Conservation (phyloP, 2,888 invertebrate genomes). For the Brachylomia viminalis region DNA sequence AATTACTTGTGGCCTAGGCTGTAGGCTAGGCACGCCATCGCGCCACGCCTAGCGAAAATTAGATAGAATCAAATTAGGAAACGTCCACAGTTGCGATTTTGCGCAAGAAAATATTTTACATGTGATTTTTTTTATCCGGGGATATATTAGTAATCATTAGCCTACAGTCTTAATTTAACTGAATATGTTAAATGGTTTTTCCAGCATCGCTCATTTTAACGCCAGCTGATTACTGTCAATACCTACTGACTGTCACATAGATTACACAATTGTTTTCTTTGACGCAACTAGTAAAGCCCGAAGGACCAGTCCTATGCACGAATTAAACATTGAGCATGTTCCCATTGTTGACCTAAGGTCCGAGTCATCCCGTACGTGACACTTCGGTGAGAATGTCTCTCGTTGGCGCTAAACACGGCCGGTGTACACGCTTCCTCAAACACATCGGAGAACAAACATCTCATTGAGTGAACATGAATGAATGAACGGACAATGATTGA, state of each 20-base stretch:
- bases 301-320: slow-evolving; percentile 28
- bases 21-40: slow-evolving; percentile 62
- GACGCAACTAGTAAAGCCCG: slow-evolving; percentile 25
- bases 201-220: not conserved
- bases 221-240: not conserved
- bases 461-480: slow-evolving; percentile 55
- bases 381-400: slow-evolving; percentile 52
- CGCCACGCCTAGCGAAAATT: slow-evolving; percentile 59
- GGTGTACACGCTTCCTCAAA: slow-evolving; percentile 39
- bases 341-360: slow-evolving; percentile 40
- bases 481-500: slow-evolving; percentile 57
- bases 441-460: slow-evolving; percentile 47
- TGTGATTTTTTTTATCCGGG: not conserved
- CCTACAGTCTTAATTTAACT: not conserved
- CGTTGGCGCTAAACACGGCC: slow-evolving; percentile 57
- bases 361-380: slow-evolving; percentile 57
- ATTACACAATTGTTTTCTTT: slow-evolving; percentile 3
- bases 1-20: slow-evolving; percentile 59
- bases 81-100: slow-evolving; percentile 33
- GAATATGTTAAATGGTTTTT: not conserved
- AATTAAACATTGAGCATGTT: slow-evolving; percentile 39
- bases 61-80: slow-evolving; percentile 40
- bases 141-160: not conserved
- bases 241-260: not conserved
- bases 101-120: not conserved